Evolutionary conservation across 2,888 invertebrate genomes (phyloP).

Genomic region (Apocheima hispidaria): DNA sequence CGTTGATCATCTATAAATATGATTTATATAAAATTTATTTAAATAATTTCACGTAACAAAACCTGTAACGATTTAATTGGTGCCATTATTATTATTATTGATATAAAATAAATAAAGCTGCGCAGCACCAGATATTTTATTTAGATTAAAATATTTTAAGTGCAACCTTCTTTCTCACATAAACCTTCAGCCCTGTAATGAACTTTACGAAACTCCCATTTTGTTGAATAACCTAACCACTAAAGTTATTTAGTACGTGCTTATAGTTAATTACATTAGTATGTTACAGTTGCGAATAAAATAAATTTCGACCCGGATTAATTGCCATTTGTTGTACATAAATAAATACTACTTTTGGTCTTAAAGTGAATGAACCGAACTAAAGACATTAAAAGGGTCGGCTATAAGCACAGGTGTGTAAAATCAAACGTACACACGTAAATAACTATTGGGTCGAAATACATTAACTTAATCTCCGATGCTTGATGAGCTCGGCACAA

Average conservation of each 20-base stretch:
- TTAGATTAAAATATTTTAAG: conserved; percentile 4
- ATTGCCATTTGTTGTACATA: conserved; percentile 40
- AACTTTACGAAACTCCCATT: conserved; percentile 32
- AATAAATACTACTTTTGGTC: conserved; percentile 51
- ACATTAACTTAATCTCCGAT: conserved; percentile 65
- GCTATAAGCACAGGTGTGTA: conserved; percentile 72
- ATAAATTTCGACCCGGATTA: conserved; percentile 31
- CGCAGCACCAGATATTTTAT: not conserved
- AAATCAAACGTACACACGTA: conserved; percentile 74
- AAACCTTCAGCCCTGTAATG: conserved; percentile 17
- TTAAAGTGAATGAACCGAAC: conserved; percentile 67
- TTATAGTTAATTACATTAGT: conserved; percentile 33
- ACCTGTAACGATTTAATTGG: no score
- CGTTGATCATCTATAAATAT: no score
- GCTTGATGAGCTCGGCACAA: conserved; percentile 39
- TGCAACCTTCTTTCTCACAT: conserved; percentile 17
- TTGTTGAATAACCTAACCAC: conserved; percentile 29
- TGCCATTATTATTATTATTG: no score
- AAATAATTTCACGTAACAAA: no score
- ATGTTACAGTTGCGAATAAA: conserved; percentile 34
- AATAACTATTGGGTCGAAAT: conserved; percentile 68
- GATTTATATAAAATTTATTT: no score
- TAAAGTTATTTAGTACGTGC: conserved; percentile 31
- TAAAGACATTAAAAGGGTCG: conserved; percentile 77
- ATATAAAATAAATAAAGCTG: no score